A percentile compares a stretch with the other conserved stretches of the same genome.
Conservation (phyloP, 2,797 vertebrate genomes). For the Prunella strophiata region DNA sequence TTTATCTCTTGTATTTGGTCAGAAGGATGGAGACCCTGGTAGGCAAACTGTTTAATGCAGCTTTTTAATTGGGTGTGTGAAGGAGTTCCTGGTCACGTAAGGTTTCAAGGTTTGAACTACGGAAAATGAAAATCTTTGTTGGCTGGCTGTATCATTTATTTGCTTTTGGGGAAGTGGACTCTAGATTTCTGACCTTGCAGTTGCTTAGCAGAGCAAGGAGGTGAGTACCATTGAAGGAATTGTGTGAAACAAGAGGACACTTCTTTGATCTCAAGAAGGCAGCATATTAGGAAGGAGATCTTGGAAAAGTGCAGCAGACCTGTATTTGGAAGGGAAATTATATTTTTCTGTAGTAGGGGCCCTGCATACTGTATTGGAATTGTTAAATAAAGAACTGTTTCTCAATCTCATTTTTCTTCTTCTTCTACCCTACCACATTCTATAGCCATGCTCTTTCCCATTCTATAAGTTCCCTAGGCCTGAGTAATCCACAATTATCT, state of each 20-base stretch:
- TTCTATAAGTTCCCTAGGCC: background rate
- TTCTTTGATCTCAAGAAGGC: background rate
- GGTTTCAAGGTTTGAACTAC: background rate
- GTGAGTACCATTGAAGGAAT: background rate
- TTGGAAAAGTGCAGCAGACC: background rate
- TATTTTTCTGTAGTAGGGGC: background rate
- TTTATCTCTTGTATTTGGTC: slow-evolving; percentile 24
- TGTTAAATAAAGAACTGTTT: background rate
- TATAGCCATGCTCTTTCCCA: background rate
- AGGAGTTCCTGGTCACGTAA: background rate
- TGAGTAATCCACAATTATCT: background rate
- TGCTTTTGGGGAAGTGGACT: background rate
- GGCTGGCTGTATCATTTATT: background rate
- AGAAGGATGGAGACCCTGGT: background rate
- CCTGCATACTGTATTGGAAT: background rate
- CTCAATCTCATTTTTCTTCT: background rate
- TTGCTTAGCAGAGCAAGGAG: background rate
- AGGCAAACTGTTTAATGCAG: background rate
- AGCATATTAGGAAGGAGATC: background rate
- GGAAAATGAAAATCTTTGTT: background rate
- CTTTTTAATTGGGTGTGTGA: background rate
- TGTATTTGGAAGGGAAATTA: background rate
- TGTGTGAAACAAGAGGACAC: background rate
- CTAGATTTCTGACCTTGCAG: background rate
- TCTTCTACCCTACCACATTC: background rate